Evolutionary conservation across 35 echinoderm and acorn worm species (phyloP).

Genomic region (Eucidaris tribuloides): DNA sequence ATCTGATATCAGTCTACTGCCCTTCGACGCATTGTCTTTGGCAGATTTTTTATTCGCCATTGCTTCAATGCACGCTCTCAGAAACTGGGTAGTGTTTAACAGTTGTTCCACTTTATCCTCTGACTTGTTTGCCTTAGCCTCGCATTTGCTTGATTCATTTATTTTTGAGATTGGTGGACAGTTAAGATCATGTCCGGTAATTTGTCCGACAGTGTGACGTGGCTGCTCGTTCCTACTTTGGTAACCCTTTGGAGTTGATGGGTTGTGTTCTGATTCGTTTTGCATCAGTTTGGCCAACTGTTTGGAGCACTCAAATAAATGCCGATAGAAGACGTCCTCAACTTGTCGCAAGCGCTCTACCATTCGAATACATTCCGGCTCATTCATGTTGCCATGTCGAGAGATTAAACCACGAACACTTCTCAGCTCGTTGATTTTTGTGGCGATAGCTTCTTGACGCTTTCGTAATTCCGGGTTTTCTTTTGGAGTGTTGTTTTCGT

Average conservation of each 20-base stretch:
- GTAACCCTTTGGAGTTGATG: neutral
- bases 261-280: neutral
- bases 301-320: neutral
- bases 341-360: neutral
- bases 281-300: neutral
- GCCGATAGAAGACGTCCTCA: neutral
- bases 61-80: neutral
- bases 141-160: neutral
- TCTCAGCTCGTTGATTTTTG: slow-evolving; percentile 1
- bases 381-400: neutral
- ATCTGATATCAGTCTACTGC: too few species aligned
- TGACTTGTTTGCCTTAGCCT: neutral
- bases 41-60: neutral
- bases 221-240: neutral
- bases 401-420: neutral
- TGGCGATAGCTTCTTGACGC: neutral
- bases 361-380: neutral
- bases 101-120: neutral
- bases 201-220: neutral
- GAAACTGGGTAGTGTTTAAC: neutral
- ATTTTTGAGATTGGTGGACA: neutral
- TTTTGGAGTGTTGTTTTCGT: neutral
- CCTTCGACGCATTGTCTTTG: too few species aligned
- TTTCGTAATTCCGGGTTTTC: neutral
- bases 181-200: neutral